Evolutionary conservation across 2,888 invertebrate species (phyloP).

Genomic region (Ctena decussata): DNA sequence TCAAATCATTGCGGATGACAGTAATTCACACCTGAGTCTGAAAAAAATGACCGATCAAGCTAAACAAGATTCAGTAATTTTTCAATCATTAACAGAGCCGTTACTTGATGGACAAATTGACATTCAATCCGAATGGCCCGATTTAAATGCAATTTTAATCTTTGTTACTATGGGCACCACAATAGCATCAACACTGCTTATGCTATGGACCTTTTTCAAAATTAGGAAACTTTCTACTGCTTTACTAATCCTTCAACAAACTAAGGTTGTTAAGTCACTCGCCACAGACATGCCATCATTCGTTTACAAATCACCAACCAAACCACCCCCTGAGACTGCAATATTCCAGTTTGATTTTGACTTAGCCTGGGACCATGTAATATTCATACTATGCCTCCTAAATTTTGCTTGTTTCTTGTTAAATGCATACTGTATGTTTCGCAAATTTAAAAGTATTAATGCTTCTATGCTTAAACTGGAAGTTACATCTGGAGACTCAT

Average conservation of each 20-base stretch:
- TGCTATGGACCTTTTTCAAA: not conserved
- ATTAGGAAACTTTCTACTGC: not conserved
- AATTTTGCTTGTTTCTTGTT: not conserved
- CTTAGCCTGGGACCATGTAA: not conserved
- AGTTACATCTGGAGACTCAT: not conserved
- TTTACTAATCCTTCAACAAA: not conserved
- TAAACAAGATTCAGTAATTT: not conserved
- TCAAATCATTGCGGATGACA: not conserved
- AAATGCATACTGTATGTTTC: not conserved
- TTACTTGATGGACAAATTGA: not conserved
- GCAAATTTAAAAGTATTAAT: not conserved
- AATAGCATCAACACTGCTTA: not conserved
- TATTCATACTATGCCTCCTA: not conserved
- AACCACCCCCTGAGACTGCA: not conserved
- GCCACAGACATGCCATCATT: not conserved
- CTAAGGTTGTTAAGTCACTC: not conserved
- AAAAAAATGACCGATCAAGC: not conserved
- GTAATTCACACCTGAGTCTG: not conserved
- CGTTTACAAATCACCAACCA: not conserved
- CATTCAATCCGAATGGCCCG: not conserved
- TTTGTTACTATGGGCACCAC: not conserved
- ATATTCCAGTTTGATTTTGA: not conserved
- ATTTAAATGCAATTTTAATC: not conserved
- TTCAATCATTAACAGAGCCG: not conserved
- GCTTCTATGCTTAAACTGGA: not conserved